Base-by-base conservation (phyloP, 2,888 invertebrate species). In the Lochmaea capreae region DNA sequence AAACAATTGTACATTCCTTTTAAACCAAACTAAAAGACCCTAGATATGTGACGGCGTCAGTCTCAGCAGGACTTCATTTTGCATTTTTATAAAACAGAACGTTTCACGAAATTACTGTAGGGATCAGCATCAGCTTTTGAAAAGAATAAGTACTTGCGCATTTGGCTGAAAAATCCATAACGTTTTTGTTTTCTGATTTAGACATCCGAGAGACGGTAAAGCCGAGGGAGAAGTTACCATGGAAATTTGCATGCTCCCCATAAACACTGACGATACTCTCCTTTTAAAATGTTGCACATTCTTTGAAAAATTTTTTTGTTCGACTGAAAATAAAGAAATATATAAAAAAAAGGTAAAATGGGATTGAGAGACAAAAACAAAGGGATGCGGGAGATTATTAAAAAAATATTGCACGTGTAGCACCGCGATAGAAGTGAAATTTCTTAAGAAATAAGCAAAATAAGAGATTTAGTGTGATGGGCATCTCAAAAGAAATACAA, bases 211-310 rank as follows among this genome's bases (percentile, higher is more conserved):
- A 79, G 80, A 80, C 71, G 77, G 71, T 77, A 77, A 66, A 74
- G 76, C 73, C 82, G 80, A 72, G 77, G 79, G 79, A 33, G 79
- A 83, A 83, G 86, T 86, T 86, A 85, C 86, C 85, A 86, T 86
- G 86, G 86, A 84, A 85, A 86, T 86, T 86, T 86, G 85, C 85
- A 86, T 86, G 86, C 86, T 84, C 86, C 86, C 86, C 85, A 86
- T 86, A 86, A 86, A 85, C 83, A 83, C 81, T 82, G 83, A 79
- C 80, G 80, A 43, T 63, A 42, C 43, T 63, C 18, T 63, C 16
- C 76, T 79, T 77, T 76, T 75, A 80, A 78, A 79, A 81, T 72
- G 77, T 79, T 79, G 76, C 77, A 77, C 76, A 74, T 81, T 76
- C 78, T 77, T 79, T 74, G 77, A 71, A 76, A 75, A 74, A 73